Conservation (phyloP, 2,113 vertebrate genomes). For the Brienomyrus longianalis region DNA sequence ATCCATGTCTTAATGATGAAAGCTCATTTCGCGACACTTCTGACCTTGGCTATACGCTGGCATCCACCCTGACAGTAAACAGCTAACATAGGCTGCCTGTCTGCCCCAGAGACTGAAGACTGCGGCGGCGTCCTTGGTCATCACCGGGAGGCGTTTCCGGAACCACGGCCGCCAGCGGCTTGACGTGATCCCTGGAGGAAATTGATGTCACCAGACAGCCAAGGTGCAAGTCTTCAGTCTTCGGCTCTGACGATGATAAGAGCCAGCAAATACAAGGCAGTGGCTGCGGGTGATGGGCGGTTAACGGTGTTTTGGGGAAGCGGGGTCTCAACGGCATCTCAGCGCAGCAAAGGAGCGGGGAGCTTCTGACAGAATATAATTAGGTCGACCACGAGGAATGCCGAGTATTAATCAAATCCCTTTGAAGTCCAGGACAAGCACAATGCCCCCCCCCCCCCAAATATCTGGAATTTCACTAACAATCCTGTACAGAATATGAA, state of each 20-base stretch:
- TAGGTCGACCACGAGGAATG: background rate
- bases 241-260: conserved; percentile 35
- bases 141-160: background rate
- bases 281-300: conserved; percentile 42
- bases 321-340: conserved; percentile 18
- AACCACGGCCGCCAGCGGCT: background rate
- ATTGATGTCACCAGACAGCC: conserved; percentile 22
- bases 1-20: background rate
- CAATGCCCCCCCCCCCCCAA: background rate
- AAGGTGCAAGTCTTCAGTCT: conserved; percentile 29
- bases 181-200: background rate
- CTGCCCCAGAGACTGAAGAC: background rate
- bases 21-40: background rate
- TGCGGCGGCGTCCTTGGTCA: background rate
- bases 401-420: background rate
- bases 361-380: background rate
- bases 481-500: background rate
- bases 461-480: background rate
- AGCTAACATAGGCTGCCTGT: background rate
- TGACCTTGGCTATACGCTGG: background rate
- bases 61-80: background rate
- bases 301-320: conserved; percentile 33
- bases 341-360: background rate
- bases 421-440: background rate
- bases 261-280: conserved; percentile 40